These are phyloP conservation scores for Parauchenoglanis punctatus DNA, from an alignment of 2,797 vertebrate genomes.

Conservation along the genomic window DNA sequence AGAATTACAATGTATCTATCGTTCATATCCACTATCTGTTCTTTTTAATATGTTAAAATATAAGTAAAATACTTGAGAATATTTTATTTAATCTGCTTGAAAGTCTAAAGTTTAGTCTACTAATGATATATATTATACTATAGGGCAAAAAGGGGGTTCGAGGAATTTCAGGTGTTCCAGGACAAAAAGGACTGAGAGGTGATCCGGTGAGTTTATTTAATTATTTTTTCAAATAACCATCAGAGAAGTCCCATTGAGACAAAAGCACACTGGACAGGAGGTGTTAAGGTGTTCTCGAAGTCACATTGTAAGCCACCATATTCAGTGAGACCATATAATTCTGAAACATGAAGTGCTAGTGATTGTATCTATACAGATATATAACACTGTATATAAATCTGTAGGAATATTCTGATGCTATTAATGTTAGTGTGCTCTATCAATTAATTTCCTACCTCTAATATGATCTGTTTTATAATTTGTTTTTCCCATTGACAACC, in stretches of 20 bases:
- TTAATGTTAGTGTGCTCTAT: not conserved
- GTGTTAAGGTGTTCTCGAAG: not conserved
- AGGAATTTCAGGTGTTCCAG: constrained; percentile 75
- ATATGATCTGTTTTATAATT: not conserved
- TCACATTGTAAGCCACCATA: not conserved
- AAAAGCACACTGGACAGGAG: not conserved
- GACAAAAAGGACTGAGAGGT: constrained; percentile 82
- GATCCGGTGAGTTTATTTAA: constrained; percentile 76
- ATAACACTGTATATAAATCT: not conserved
- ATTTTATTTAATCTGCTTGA: not conserved
- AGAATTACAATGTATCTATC: too few relatives aligned
- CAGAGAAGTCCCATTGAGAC: not conserved
- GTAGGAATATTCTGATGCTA: not conserved
- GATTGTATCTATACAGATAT: not conserved
- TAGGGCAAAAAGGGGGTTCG: constrained; percentile 80
- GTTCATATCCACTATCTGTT: not conserved
- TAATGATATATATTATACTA: constrained; percentile 9
- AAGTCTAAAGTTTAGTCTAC: not conserved
- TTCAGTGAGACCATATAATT: not conserved
- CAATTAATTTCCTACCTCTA: not conserved
- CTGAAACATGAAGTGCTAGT: not conserved
- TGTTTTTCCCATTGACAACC: too few relatives aligned
- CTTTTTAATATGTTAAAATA: not conserved
- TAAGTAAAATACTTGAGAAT: not conserved
- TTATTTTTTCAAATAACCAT: not conserved